These are phyloP conservation scores for Strix occidentalis DNA, from an alignment of 2,797 vertebrate species.

Conservation along the genomic window DNA sequence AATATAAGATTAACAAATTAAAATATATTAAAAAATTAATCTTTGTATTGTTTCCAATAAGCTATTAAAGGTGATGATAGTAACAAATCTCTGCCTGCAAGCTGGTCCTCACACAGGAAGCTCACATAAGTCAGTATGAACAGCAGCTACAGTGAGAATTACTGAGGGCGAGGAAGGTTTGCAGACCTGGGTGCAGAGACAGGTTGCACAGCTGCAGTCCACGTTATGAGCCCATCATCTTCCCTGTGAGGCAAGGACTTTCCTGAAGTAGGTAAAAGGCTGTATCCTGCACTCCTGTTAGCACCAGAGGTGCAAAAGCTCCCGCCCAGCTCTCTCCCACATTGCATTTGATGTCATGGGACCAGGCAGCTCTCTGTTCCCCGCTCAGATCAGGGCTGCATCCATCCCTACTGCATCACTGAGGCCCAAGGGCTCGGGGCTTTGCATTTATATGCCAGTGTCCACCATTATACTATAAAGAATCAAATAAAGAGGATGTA, in stretches of 20 bases:
- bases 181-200: neutral
- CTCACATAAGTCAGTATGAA: rapidly evolving
- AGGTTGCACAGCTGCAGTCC: neutral
- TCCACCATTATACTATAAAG: rapidly evolving
- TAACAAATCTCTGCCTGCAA: neutral
- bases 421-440: neutral
- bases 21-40: neutral
- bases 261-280: neutral
- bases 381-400: neutral
- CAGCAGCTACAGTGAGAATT: neutral
- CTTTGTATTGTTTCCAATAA: slow-evolving; percentile 6
- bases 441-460: rapidly evolving
- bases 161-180: neutral
- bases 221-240: rapidly evolving
- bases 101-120: neutral
- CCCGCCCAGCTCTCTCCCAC: neutral
- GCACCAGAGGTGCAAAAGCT: neutral
- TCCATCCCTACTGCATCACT: rapidly evolving
- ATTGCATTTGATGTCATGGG: rapidly evolving
- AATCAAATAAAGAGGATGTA: neutral
- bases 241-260: neutral
- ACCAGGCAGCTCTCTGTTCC: neutral
- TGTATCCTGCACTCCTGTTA: rapidly evolving
- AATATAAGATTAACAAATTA: slow-evolving; percentile 6
- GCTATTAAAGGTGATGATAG: neutral